These are phyloP conservation scores for Craseonycteris thonglongyai DNA, from an alignment of 2,113 vertebrate species.

Conservation along the genomic window DNA sequence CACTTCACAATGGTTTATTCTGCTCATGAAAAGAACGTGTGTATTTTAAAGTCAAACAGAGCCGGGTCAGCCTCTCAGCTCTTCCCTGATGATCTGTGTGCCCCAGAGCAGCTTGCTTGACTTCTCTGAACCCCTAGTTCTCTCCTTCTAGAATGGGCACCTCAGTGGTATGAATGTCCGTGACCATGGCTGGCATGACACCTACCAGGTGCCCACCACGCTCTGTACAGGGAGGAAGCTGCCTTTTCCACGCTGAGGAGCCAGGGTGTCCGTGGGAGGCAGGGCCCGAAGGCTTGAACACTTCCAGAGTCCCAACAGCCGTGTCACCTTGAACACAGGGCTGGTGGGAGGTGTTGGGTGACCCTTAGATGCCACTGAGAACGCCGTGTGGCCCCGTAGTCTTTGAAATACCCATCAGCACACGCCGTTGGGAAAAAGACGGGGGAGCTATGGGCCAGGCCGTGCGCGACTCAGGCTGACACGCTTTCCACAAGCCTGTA, in stretches of 20 bases:
- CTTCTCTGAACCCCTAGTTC: not conserved
- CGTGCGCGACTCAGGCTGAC: too few relatives aligned
- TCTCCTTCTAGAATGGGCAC: not conserved
- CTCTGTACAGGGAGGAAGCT: not conserved
- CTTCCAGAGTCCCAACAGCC: not conserved
- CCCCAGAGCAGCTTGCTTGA: not conserved
- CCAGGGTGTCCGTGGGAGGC: not conserved
- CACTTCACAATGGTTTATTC: not conserved
- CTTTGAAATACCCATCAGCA: constrained; percentile 32
- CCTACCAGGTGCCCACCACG: rapidly evolving
- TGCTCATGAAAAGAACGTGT: not conserved
- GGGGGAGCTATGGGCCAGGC: not conserved
- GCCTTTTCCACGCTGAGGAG: not conserved
- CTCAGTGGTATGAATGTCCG: not conserved
- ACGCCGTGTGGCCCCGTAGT: not conserved
- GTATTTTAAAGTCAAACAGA: not conserved
- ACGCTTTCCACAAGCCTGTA: constrained; percentile 56
- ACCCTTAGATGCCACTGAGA: constrained; percentile 35
- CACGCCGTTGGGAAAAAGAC: not conserved
- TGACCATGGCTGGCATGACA: not conserved
- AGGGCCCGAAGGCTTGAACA: not conserved
- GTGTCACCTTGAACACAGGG: not conserved
- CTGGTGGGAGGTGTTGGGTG: not conserved
- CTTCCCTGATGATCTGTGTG: not conserved
- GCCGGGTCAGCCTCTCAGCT: not conserved